Base-by-base conservation (phyloP, 2,888 invertebrate genomes). In the Catocala fraxini region DNA sequence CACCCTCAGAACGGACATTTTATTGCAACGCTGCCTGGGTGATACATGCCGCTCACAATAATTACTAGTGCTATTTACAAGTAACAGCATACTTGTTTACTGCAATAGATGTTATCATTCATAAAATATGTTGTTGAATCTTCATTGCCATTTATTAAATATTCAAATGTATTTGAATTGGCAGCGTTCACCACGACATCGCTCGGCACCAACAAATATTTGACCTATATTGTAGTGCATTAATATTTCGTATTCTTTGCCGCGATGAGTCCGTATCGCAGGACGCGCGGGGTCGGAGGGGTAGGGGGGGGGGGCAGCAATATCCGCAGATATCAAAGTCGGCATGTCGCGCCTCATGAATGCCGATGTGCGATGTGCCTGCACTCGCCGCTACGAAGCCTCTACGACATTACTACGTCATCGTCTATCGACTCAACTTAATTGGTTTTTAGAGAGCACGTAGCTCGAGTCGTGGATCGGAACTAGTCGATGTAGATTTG, bases 361-460 rank as follows among this genome's bases (percentile, higher is more conserved):
- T 35, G 43, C 34, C 25, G 57, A 53, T 45, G 51, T 12, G 35
- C 9, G 5, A 4, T 43, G 49, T 43, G 49, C 0, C 45, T 5
- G 52, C 51, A 35, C 34, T 51, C 47, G 51, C n/a, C 12, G 41
- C 49, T 53, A 41, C 35, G 56, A 52, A 15, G 25, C 55, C 53
- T 59, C 49, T 59, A 59, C 59, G 59, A 51, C 48, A 46, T 15
- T 47, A 33, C 47, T 35, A 35, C 63, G 54, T 57, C 53, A 48
- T 43, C 39, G 49, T 12, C 45, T 60, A 55, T 41, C 47, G 7
- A 53, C 47, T 43, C 48, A 34, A 39, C 25, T 34, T 59, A 41
- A 57, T 57, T 41, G 52, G 55, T 55, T 51, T 55, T 49, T 49
- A 49, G 39, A 12, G 43, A 43, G 54, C 58, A 45, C 53, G 49